phyloP scores from a whole-genome alignment of 2,113 vertebrate genomes.

The Alaudala cheleensis region DNA sequence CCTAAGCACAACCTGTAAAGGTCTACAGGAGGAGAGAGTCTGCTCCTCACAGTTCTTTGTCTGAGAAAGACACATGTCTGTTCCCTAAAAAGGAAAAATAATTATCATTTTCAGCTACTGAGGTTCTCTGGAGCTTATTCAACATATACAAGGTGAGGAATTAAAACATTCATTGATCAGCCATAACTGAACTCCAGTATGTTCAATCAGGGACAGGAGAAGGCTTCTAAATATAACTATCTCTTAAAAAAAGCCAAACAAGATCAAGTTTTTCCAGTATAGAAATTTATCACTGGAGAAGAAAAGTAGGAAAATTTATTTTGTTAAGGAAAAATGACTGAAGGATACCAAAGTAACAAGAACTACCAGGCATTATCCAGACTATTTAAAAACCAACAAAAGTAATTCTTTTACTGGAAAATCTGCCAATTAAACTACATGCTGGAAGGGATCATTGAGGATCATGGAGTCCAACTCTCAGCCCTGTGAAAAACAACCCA shows the following conservation, averaged over 20 bases:
- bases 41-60: neutral
- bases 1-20: neutral
- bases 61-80: neutral
- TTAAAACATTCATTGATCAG: neutral
- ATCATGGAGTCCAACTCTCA: neutral
- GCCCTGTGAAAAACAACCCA: neutral
- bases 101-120: neutral
- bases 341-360: neutral
- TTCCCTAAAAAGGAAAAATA: neutral
- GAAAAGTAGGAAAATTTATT: neutral
- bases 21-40: neutral
- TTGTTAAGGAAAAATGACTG: neutral
- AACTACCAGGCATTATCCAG: neutral
- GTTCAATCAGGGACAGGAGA: neutral
- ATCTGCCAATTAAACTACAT: neutral
- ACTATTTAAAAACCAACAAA: neutral
- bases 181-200: neutral
- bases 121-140: neutral
- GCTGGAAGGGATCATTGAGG: neutral
- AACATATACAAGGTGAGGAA: neutral
- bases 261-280: neutral
- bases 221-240: neutral
- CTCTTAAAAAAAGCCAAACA: neutral
- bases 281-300: neutral
- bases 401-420: neutral